Base-by-base conservation (phyloP, 2,797 vertebrate species). In the Mustela erminea region DNA sequence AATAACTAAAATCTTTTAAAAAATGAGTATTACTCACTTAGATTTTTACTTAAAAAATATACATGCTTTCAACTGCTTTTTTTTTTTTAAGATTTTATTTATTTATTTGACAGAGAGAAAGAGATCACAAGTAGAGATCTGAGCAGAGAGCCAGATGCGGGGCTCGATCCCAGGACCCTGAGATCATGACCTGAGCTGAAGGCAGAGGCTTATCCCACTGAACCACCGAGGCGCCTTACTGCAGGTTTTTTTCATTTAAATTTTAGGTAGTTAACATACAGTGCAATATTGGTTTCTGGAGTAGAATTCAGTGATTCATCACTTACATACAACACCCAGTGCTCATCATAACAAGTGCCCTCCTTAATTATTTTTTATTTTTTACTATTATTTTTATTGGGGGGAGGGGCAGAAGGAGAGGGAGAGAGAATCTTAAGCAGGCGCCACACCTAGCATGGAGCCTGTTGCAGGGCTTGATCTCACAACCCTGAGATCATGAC, bases 1-100 rank as follows among this genome's bases (percentile, higher is more conserved):
- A 38, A 38, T 41, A 41, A 41, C 5, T 41, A 41, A 41, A 41
- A 41, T 41, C 38, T 41, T 41, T 41, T 41, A 41, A 89, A 95
- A 75, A 88, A 78, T 75, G 38, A 95, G 25, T 92, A 43, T 52
- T 88, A 66, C 75, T 95, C 20, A n/a, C 38, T 91, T 90, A 66
- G 70, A 60, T 66, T 91, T 93, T 91, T 41, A 72, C 60, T 27
- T 80, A 80, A 74, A 83, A 93, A 92, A 68, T 60, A 82, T 21
- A 49, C 27, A 56, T 90, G 15, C n/a, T 95, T 66, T 94, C 25
- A 38, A 72, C 32, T 54, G 91, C 38, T 66, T 66, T n/a, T 7
- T 56, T 52, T 52, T 52, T 52, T 56, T 56, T 56, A 56, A 56
- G 52, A 52, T 52, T 56, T 56, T 7, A 56, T 56, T 56, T 56